Conservation (phyloP, 2,797 vertebrate genomes). For the Bryconaethiops microstoma region DNA sequence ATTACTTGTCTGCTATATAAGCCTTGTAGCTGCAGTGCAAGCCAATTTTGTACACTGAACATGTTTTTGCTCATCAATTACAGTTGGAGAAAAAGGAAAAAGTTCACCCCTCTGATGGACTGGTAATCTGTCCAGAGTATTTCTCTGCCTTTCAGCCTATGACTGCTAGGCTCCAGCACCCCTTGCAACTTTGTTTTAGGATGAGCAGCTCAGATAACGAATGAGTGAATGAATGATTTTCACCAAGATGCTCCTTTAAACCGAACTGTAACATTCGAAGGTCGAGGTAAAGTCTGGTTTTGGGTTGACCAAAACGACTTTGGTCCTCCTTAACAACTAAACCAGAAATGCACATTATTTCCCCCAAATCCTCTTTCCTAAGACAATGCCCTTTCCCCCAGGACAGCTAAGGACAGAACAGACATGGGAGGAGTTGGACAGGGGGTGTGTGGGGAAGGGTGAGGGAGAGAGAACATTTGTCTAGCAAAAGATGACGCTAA, state of each 20-base stretch:
- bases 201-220: too few species aligned
- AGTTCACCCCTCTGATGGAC: too few species aligned
- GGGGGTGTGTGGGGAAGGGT: not conserved
- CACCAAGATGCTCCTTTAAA: not conserved
- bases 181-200: too few species aligned
- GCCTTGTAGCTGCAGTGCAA: not conserved
- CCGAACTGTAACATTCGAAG: not conserved
- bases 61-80: not conserved
- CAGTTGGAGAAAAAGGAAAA: not conserved
- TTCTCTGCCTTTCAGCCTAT: too few species aligned
- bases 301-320: constrained; percentile 40
- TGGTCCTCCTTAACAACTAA: constrained; percentile 71
- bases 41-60: not conserved
- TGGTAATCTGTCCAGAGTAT: too few species aligned
- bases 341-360: constrained; percentile 72
- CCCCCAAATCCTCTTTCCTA: constrained; percentile 71
- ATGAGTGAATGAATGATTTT: not conserved
- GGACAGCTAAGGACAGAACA: constrained; percentile 71
- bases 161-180: too few species aligned
- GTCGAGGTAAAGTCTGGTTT: not conserved
- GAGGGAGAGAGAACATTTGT: constrained; percentile 64
- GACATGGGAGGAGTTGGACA: constrained; percentile 57
- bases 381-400: constrained; percentile 69
- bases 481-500: constrained; percentile 67
- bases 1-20: not conserved